These are phyloP conservation scores for Blastobasis adustella DNA, from an alignment of 2,888 invertebrate species.

Conservation along the genomic window DNA sequence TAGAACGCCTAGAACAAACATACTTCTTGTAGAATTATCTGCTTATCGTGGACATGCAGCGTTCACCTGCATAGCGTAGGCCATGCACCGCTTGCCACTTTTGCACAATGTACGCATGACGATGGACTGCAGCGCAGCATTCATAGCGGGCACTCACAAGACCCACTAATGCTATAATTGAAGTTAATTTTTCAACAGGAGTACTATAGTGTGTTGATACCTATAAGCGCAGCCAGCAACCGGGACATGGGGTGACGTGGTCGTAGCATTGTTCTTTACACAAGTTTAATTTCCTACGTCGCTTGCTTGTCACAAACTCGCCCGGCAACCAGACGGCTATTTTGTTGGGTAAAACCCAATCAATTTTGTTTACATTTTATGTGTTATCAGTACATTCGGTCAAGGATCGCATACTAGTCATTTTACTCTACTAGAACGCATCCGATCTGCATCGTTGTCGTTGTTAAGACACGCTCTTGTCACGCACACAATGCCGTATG, in stretches of 20 bases:
- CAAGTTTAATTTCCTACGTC: conserved; percentile 1
- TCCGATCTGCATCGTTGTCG: not conserved
- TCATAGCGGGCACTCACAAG: conserved; percentile 4
- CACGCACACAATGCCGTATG: conserved; percentile 3
- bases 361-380: not conserved
- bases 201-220: not conserved
- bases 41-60: conserved; percentile 2
- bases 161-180: not conserved
- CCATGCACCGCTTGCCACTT: conserved; percentile 1
- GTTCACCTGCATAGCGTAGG: not conserved
- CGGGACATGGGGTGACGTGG: too few species aligned
- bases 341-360: not conserved
- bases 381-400: not conserved
- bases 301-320: conserved; percentile 4
- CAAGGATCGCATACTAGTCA: not conserved
- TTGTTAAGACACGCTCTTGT: not conserved
- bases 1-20: conserved; percentile 3
- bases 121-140: conserved; percentile 6
- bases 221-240: not conserved
- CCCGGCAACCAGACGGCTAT: not conserved
- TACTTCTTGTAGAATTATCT: conserved; percentile 3
- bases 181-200: not conserved
- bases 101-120: conserved; percentile 6
- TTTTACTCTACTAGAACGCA: not conserved
- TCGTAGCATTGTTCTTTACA: not conserved